These are phyloP conservation scores for Lysandra coridon DNA, from an alignment of 2,888 invertebrate genomes.

Conservation along the genomic window DNA sequence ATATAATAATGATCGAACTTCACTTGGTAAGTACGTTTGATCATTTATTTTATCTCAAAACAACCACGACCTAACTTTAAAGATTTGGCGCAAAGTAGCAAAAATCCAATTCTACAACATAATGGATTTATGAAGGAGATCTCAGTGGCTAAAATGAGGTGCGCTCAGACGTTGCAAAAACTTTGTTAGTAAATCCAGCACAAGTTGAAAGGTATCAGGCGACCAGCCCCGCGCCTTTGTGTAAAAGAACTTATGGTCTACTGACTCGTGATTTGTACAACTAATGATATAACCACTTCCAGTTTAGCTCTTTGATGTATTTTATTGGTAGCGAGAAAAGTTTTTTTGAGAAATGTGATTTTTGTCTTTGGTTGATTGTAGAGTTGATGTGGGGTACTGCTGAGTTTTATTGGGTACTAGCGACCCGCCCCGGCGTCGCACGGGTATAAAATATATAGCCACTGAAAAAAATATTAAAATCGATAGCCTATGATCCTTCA, in stretches of 20 bases:
- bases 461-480: no score
- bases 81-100: not conserved
- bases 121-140: constrained; percentile 20
- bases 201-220: constrained; percentile 45
- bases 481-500: no score
- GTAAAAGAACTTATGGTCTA: constrained; percentile 55
- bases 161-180: constrained; percentile 40
- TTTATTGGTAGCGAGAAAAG: constrained; percentile 29
- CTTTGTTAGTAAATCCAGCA: constrained; percentile 39
- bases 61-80: not conserved
- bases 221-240: constrained; percentile 54
- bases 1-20: no score
- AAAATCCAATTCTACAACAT: constrained; percentile 17
- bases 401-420: not conserved
- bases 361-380: not conserved
- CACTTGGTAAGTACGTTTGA: no score
- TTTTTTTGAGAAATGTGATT: not conserved
- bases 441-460: no score
- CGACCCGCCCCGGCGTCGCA: no score
- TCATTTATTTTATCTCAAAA: not conserved
- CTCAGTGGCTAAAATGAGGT: constrained; percentile 39
- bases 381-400: not conserved
- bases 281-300: constrained; percentile 58
- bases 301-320: constrained; percentile 44
- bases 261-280: constrained; percentile 56